Evolutionary conservation across 2,888 invertebrate species (phyloP).

Genomic region (Andricus curvator): DNA sequence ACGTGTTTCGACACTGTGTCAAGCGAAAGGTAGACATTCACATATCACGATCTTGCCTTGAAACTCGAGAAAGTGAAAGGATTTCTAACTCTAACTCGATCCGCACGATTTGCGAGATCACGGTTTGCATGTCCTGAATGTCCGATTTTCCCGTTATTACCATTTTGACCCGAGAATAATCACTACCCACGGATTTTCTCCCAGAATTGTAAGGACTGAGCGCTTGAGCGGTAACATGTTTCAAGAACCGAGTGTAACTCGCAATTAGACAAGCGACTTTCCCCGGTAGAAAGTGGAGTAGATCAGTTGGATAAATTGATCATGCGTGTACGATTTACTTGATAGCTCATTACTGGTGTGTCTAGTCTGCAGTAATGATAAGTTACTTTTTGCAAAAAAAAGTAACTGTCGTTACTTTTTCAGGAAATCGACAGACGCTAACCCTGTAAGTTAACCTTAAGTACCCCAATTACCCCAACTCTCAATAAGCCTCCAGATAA

Average conservation of each 20-base stretch:
- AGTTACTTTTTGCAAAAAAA: too few species aligned
- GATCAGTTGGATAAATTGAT: constrained; percentile 29
- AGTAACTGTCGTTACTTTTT: too few species aligned
- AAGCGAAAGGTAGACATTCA: constrained; percentile 47
- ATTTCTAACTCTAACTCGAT: constrained; percentile 55
- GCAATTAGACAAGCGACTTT: constrained; percentile 48
- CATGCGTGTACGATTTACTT: constrained; percentile 26
- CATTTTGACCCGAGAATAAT: constrained; percentile 16
- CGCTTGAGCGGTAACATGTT: constrained; percentile 6
- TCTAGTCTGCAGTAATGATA: neutral
- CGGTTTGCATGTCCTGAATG: constrained; percentile 48
- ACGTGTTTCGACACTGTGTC: constrained; percentile 36
- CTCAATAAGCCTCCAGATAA: too few species aligned
- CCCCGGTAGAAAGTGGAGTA: constrained; percentile 55
- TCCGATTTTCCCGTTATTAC: constrained; percentile 34
- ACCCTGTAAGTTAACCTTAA: too few species aligned
- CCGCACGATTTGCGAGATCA: constrained; percentile 49
- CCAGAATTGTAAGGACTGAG: neutral
- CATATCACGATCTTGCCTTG: constrained; percentile 65
- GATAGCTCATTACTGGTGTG: constrained; percentile 8
- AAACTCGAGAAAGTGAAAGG: constrained; percentile 72
- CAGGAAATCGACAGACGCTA: too few species aligned
- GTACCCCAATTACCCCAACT: too few species aligned
- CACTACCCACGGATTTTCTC: constrained; percentile 39
- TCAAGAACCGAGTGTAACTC: constrained; percentile 35